These are phyloP conservation scores for Acipenser transmontanus DNA, from an alignment of 2,797 vertebrate species.

Conservation along the genomic window DNA sequence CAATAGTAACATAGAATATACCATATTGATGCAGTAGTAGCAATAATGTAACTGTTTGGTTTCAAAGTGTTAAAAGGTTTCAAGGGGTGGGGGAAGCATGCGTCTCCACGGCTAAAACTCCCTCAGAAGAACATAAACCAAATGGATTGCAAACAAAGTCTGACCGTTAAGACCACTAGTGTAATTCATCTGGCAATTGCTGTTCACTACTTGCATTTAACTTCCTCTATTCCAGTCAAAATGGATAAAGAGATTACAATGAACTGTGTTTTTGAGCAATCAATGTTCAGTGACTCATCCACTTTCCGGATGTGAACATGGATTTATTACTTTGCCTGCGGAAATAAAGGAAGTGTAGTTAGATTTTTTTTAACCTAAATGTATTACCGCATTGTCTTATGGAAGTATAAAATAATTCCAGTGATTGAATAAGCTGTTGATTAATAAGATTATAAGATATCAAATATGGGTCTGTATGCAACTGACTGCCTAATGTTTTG, in stretches of 20 bases:
- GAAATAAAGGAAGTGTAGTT: slow-evolving; percentile 83
- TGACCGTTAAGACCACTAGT: background rate
- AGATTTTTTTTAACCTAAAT: slow-evolving; percentile 85
- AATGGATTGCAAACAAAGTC: background rate
- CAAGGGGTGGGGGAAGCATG: too few relatives aligned
- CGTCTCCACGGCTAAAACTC: too few relatives aligned
- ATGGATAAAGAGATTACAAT: slow-evolving; percentile 32
- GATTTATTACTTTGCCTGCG: slow-evolving; percentile 64
- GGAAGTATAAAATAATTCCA: slow-evolving; percentile 72
- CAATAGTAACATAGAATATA: too few relatives aligned
- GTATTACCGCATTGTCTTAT: slow-evolving; percentile 55
- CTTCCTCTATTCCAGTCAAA: slow-evolving; percentile 24
- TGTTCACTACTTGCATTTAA: slow-evolving; percentile 24
- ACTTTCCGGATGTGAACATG: slow-evolving; percentile 29
- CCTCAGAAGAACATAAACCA: too few relatives aligned
- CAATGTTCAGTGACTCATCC: slow-evolving; percentile 26
- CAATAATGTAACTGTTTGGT: too few relatives aligned
- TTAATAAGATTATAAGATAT: slow-evolving; percentile 70
- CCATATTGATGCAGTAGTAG: too few relatives aligned
- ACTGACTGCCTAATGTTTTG: slow-evolving; percentile 33
- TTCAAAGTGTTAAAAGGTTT: too few relatives aligned
- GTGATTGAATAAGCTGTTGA: slow-evolving; percentile 79
- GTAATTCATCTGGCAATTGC: background rate
- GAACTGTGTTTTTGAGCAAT: slow-evolving; percentile 35
- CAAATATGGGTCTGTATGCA: slow-evolving; percentile 61